These are phyloP conservation scores for Apodemia hepburni DNA, from an alignment of 2,888 invertebrate genomes.

Conservation along the genomic window DNA sequence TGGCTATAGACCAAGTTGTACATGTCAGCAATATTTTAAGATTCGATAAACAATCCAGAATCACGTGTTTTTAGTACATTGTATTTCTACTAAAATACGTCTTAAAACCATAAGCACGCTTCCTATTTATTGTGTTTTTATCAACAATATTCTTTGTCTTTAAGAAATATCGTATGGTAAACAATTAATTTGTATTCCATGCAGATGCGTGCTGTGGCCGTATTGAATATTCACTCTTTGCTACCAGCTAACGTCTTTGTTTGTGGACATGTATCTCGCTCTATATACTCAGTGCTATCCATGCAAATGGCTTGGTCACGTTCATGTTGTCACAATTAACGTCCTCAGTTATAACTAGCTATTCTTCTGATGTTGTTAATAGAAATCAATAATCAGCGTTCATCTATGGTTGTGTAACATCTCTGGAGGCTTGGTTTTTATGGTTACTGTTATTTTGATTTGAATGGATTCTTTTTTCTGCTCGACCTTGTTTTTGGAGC, in stretches of 20 bases:
- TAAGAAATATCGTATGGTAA: slow-evolving; percentile 49
- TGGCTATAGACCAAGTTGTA: neutral
- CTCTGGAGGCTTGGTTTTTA: neutral
- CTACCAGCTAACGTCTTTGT: slow-evolving; percentile 54
- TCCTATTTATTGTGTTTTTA: slow-evolving; percentile 45
- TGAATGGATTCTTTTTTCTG: no score
- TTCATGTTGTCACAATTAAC: neutral
- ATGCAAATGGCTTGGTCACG: slow-evolving; percentile 16
- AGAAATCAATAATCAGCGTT: neutral
- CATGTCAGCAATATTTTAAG: neutral
- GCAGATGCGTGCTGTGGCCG: slow-evolving; percentile 42
- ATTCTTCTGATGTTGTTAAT: neutral
- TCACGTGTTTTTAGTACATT: neutral
- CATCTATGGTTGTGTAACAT: neutral
- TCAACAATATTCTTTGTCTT: slow-evolving; percentile 56
- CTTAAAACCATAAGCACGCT: slow-evolving; percentile 26
- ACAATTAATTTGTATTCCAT: slow-evolving; percentile 69
- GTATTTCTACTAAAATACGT: neutral
- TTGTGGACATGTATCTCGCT: slow-evolving; percentile 47
- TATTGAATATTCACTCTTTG: slow-evolving; percentile 63
- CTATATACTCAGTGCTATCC: slow-evolving; percentile 41
- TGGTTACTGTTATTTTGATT: no score
- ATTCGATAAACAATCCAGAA: neutral
- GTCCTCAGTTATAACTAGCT: slow-evolving; percentile 1
- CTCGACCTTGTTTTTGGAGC: no score